phyloP scores from a whole-genome alignment of 2,797 vertebrate genomes.

The Cossypha niveicapilla region DNA sequence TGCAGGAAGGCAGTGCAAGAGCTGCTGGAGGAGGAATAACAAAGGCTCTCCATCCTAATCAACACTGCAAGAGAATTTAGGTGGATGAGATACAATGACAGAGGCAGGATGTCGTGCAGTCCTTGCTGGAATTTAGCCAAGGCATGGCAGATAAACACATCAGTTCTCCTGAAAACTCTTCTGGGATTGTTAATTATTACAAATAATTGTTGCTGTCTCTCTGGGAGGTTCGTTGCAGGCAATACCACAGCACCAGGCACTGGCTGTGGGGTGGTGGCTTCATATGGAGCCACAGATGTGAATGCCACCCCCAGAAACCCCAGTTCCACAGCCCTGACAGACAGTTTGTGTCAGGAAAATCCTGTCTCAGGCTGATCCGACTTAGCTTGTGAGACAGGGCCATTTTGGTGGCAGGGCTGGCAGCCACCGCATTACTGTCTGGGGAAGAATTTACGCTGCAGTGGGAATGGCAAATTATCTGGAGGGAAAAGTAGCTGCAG shows the following conservation, averaged over 20 bases:
- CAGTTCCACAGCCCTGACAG: slow-evolving; percentile 11
- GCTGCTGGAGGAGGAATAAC: neutral
- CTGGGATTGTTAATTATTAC: slow-evolving; percentile 34
- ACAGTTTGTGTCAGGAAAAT: slow-evolving; percentile 59
- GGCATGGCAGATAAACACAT: slow-evolving; percentile 16
- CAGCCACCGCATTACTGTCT: slow-evolving; percentile 60
- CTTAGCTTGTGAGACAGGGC: slow-evolving; percentile 59
- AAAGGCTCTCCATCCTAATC: neutral
- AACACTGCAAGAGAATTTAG: neutral
- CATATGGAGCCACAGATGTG: neutral
- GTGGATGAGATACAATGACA: neutral
- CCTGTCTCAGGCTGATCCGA: slow-evolving; percentile 64
- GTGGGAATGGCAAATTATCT: slow-evolving; percentile 55
- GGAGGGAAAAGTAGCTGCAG: slow-evolving; percentile 53
- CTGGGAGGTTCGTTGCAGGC: neutral
- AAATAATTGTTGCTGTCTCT: neutral
- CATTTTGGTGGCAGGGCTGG: slow-evolving; percentile 62
- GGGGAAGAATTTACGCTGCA: slow-evolving; percentile 46
- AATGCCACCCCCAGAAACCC: neutral
- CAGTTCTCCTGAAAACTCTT: neutral
- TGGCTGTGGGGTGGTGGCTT: neutral
- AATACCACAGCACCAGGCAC: accelerated
- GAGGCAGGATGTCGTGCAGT: neutral
- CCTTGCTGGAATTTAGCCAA: slow-evolving; percentile 35
- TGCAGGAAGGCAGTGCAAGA: neutral